Evolutionary conservation across 2,797 vertebrate genomes (phyloP).

Genomic region (Pseudotriccus pelzelni): DNA sequence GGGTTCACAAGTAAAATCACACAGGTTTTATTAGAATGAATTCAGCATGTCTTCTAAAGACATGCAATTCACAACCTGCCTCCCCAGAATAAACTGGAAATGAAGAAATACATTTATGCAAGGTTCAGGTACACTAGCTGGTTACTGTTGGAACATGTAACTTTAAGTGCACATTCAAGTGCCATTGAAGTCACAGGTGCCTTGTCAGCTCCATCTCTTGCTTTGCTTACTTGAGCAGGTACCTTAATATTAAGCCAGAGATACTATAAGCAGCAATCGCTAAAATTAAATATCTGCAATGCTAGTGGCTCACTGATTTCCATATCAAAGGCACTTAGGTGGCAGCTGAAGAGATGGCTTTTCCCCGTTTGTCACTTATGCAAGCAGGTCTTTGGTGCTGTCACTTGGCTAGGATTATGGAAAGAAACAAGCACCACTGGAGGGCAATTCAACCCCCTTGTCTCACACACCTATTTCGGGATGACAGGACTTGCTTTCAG

Average conservation of each 20-base stretch:
- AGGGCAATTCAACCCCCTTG: neutral
- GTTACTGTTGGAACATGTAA: neutral
- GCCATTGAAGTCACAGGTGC: neutral
- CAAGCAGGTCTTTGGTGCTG: neutral
- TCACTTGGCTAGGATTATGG: neutral
- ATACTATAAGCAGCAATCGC: neutral
- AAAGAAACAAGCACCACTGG: neutral
- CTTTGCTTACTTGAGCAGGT: neutral
- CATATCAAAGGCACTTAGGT: neutral
- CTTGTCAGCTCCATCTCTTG: neutral
- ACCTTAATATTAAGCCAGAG: neutral
- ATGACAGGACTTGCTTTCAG: constrained; percentile 5
- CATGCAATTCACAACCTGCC: neutral
- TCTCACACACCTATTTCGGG: constrained; percentile 4
- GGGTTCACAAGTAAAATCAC: neutral
- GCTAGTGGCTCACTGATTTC: neutral
- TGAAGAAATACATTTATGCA: neutral
- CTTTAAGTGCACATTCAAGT: neutral
- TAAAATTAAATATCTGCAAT: neutral
- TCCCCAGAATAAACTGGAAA: neutral
- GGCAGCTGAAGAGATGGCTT: neutral
- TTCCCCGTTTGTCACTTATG: neutral
- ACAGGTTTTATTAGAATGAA: neutral
- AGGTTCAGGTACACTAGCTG: neutral
- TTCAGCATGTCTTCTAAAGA: neutral